phyloP scores from a whole-genome alignment of 1,140 invertebrate genomes.

The Radopholus similis region DNA sequence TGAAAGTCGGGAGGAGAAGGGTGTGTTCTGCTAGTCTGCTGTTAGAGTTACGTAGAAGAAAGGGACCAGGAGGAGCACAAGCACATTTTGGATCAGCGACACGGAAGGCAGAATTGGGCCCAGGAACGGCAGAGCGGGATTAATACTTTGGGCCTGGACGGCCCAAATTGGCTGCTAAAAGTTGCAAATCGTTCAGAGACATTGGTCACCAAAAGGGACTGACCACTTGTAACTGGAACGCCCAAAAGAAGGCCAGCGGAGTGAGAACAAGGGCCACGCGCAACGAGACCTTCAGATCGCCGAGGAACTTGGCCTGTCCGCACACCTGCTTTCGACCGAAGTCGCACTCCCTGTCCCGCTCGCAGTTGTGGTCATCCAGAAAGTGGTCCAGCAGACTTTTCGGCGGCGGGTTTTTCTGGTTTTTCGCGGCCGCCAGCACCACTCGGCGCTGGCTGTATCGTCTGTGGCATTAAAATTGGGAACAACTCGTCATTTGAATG shows the following conservation, averaged over 20 bases:
- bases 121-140: neutral
- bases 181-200: neutral
- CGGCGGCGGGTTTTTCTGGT: neutral
- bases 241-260: constrained; percentile 11
- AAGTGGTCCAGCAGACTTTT: constrained; percentile 12
- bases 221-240: constrained; percentile 7
- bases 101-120: neutral
- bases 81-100: neutral
- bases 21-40: neutral
- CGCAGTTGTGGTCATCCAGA: constrained; percentile 12
- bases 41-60: constrained; percentile 12
- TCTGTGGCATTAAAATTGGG: neutral
- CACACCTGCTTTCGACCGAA: constrained; percentile 16
- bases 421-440: neutral
- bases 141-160: neutral
- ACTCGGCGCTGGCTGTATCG: neutral
- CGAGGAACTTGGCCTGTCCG: constrained; percentile 17
- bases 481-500: neutral
- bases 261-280: neutral
- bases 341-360: constrained; percentile 18
- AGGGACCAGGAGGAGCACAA: constrained; percentile 2
- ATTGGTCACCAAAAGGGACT: neutral
- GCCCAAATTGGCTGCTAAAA: constrained; percentile 5
- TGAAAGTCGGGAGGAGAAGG: neutral
- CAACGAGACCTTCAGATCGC: neutral